A percentile compares a stretch with the other conserved stretches of the same genome.
These are phyloP conservation scores for Poecilia latipinna DNA, from an alignment of 2,113 vertebrate species.

Conservation along the genomic window DNA sequence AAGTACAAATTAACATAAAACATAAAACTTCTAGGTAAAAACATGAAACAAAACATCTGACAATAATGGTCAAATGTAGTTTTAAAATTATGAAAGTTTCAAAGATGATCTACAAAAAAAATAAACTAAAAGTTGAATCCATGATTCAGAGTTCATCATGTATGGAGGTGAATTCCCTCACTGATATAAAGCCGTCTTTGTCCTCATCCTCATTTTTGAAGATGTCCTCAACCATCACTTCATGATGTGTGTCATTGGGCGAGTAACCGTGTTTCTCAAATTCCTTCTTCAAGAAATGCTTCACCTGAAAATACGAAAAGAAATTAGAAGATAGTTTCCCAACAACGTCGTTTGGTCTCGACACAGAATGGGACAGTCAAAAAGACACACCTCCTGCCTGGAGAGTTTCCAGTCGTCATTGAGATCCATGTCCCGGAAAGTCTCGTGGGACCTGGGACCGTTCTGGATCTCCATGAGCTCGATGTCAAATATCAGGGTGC, in stretches of 20 bases:
- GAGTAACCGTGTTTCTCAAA: conserved; percentile 93
- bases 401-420: conserved; percentile 98
- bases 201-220: conserved; percentile 98
- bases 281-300: conserved; percentile 91
- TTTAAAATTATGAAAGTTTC: neutral
- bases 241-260: conserved; percentile 92
- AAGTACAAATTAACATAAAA: neutral
- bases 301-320: conserved; percentile 82
- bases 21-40: neutral
- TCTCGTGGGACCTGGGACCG: conserved; percentile 95
- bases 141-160: conserved; percentile 90
- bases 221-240: conserved; percentile 93
- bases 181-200: conserved; percentile 93
- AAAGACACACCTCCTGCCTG: conserved; percentile 85
- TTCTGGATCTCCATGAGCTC: conserved; percentile 94
- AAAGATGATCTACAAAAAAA: neutral
- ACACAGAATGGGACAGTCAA: neutral
- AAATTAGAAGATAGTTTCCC: neutral
- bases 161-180: conserved; percentile 92
- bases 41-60: neutral
- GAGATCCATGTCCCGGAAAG: conserved; percentile 96
- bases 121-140: neutral
- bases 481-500: conserved; percentile 91
- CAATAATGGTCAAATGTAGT: conserved; percentile 7
- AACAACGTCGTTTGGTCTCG: neutral